Evolutionary conservation across 1,140 invertebrate species (phyloP), one percentile per base, ranked within the genome.

Genomic region (Harlomillsia oculata): DNA sequence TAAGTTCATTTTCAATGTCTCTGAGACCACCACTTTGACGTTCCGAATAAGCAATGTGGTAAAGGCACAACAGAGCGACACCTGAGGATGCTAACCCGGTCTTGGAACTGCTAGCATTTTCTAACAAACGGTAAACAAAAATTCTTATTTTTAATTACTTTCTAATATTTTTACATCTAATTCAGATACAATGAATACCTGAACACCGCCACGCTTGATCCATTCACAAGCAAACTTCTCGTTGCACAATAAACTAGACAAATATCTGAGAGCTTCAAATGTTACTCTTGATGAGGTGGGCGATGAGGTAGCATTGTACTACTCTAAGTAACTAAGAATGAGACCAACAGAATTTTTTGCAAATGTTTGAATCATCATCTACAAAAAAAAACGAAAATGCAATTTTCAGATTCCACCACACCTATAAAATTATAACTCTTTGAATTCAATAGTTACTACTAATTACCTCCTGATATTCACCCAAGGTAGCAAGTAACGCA

Each of bases 161-260:
- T 55, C 9, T 18, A 46, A 48, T 5, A 55, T 30, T 5, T n/a
- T n/a, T n/a, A n/a, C n/a, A n/a, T n/a, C n/a, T n/a, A n/a, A n/a
- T 18, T 25, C 20, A n/a, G 8, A 40, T 18, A 29, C 34, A 13
- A 26, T 0, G 20, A 66, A 66, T 56, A 81, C 80, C 74, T 89
- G 84, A 40, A 97, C 69, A 3, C 92, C 92, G 32, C 84, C 83
- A 64, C 82, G 79, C 51, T 84, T 81, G 13, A 97, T 81, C 72
- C 97, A 97, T 70, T 97, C 92, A 9, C 96, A 82, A 0, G 90
- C 89, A 75, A 97, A 97, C 71, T 97, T 97, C 72, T 97, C 97
- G 71, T 97, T 94, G 67, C 92, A 97, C 0, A 97, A 75, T 40
- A 97, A 71, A 1, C 92, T 87, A 0, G 91, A 87, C 3, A 97